Conservation (phyloP, 2,888 invertebrate species). For the Vandiemenella viatica region DNA sequence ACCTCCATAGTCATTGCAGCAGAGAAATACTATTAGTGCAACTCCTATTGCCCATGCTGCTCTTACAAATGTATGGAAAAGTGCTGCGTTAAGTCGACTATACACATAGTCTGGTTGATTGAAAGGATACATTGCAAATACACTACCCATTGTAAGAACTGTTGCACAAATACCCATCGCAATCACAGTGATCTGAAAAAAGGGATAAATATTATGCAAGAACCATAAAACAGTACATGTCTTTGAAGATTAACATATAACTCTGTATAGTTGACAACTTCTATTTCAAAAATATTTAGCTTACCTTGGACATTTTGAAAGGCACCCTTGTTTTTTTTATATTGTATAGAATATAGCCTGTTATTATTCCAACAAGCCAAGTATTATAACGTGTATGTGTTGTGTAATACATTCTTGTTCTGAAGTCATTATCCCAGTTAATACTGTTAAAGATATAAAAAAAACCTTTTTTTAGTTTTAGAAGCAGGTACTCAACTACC, state of each 20-base stretch:
- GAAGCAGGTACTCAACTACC: too few species aligned
- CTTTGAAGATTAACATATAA: too few species aligned
- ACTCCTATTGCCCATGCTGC: not conserved
- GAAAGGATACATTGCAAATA: not conserved
- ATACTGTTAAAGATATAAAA: too few species aligned
- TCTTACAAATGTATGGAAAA: not conserved
- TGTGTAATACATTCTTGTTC: not conserved
- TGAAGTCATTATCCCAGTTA: not conserved
- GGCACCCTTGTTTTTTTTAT: not conserved
- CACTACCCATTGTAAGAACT: not conserved
- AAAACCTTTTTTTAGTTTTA: too few species aligned
- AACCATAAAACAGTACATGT: too few species aligned
- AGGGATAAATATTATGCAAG: too few species aligned
- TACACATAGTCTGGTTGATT: not conserved
- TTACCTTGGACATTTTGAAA: not conserved
- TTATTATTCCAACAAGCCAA: conserved; percentile 3
- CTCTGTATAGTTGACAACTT: too few species aligned
- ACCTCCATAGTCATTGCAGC: not conserved
- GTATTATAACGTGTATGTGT: conserved; percentile 4
- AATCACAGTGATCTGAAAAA: not conserved
- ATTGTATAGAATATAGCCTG: conserved; percentile 1
- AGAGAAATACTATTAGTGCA: not conserved
- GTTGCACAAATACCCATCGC: not conserved
- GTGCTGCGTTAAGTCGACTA: not conserved
- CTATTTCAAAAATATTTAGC: too few species aligned